phyloP scores from a whole-genome alignment of 2,888 invertebrate species.

The Orthonevra nobilis region DNA sequence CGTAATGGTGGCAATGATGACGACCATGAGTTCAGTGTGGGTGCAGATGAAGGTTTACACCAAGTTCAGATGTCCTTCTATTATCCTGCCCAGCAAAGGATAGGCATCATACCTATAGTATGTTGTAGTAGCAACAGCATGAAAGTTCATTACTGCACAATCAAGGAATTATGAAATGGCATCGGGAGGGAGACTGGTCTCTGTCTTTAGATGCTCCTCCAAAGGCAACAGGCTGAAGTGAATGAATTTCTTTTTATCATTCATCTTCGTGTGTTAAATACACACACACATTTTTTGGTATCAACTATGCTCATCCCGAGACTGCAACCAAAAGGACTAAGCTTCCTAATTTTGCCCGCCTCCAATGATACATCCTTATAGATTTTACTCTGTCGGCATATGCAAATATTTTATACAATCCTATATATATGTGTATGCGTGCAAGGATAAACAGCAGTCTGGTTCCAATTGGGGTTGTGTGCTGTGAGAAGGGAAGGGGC shows the following conservation, averaged over 20 bases:
- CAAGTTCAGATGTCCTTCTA: slow-evolving; percentile 41
- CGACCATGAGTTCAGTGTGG: slow-evolving; percentile 1
- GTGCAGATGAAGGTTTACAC: background rate
- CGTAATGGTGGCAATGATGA: slow-evolving; percentile 31
- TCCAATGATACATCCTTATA: slow-evolving; percentile 48
- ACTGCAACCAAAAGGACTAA: background rate
- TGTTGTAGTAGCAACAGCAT: slow-evolving; percentile 41
- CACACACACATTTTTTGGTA: slow-evolving; percentile 24
- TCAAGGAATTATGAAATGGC: slow-evolving; percentile 57
- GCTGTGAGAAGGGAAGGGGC: slow-evolving; percentile 3
- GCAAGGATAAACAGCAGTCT: slow-evolving; percentile 36
- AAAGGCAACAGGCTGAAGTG: slow-evolving; percentile 57
- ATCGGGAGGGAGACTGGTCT: background rate
- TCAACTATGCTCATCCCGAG: slow-evolving; percentile 13
- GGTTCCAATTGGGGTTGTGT: background rate
- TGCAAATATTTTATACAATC: slow-evolving; percentile 43
- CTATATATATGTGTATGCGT: background rate
- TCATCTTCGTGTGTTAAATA: background rate
- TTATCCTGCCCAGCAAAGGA: slow-evolving; percentile 21
- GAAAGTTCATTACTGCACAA: slow-evolving; percentile 63
- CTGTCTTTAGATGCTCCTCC: too few species aligned
- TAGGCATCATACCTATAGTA: background rate
- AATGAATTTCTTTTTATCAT: slow-evolving; percentile 27
- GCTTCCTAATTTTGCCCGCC: slow-evolving; percentile 40
- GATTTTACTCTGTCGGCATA: slow-evolving; percentile 42